phyloP scores from a whole-genome alignment of 1,140 invertebrate genomes.

The Drosophila nigrodunni region DNA sequence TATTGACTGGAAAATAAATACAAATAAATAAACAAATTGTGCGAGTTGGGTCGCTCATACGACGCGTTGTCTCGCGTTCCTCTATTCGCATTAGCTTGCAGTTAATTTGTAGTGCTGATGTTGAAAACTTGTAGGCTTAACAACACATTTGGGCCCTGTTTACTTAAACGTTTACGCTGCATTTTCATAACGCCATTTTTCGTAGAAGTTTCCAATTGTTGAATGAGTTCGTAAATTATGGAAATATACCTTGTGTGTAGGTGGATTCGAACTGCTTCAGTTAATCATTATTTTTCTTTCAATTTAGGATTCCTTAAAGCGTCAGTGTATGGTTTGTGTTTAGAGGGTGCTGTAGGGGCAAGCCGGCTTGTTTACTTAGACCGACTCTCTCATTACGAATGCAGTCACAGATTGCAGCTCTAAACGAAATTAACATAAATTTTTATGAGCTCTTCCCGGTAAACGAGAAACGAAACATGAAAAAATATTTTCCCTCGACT shows the following conservation, averaged over 20 bases:
- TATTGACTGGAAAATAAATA: slow-evolving; percentile 83
- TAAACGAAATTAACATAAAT: slow-evolving; percentile 80
- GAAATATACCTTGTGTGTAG: slow-evolving; percentile 32
- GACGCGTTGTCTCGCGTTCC: slow-evolving; percentile 57
- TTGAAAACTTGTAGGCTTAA: slow-evolving; percentile 13
- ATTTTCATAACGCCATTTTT: slow-evolving; percentile 74
- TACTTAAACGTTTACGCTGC: slow-evolving; percentile 71
- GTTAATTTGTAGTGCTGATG: slow-evolving; percentile 73
- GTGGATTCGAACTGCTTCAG: slow-evolving; percentile 34
- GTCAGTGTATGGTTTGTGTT: not conserved
- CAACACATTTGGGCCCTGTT: slow-evolving; percentile 41
- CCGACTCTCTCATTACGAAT: slow-evolving; percentile 67
- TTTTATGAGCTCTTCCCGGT: slow-evolving; percentile 68
- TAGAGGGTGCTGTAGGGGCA: not conserved
- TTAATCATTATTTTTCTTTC: slow-evolving; percentile 70
- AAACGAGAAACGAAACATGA: slow-evolving; percentile 36
- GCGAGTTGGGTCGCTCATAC: slow-evolving; percentile 55
- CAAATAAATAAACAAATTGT: slow-evolving; percentile 76
- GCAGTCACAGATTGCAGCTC: slow-evolving; percentile 72
- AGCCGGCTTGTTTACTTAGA: slow-evolving; percentile 62
- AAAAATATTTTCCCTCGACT: slow-evolving; percentile 28
- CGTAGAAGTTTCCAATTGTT: slow-evolving; percentile 76
- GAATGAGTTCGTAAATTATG: slow-evolving; percentile 18
- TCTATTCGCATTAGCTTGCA: slow-evolving; percentile 31
- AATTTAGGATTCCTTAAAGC: slow-evolving; percentile 64